phyloP scores from a whole-genome alignment of 2,888 invertebrate genomes.

The Lasioglossum lativentre region DNA sequence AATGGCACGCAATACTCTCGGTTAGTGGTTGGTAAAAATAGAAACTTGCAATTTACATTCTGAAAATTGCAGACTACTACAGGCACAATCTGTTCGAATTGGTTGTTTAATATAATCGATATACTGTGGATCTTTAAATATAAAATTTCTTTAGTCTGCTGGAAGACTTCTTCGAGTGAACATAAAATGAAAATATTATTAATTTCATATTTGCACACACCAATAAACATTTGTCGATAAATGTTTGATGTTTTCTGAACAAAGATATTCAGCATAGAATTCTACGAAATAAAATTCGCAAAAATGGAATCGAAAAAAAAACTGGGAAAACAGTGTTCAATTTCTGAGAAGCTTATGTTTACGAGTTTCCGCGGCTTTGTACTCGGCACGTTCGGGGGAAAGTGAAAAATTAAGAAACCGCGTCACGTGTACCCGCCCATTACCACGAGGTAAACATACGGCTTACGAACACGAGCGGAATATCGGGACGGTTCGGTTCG shows the following conservation, averaged over 20 bases:
- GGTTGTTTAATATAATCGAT: no score
- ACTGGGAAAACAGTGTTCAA: slow-evolving; percentile 35
- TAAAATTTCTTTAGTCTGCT: background rate
- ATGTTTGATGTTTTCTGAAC: background rate
- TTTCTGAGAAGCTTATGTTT: slow-evolving; percentile 60
- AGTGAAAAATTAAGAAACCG: slow-evolving; percentile 77
- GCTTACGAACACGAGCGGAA: slow-evolving; percentile 73
- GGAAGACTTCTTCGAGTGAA: accelerated
- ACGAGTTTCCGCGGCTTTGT: slow-evolving; percentile 30
- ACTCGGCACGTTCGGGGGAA: slow-evolving; percentile 40
- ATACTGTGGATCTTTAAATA: background rate
- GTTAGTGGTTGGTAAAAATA: no score
- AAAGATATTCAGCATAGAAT: background rate
- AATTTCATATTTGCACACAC: background rate
- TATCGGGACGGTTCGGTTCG: slow-evolving; percentile 56
- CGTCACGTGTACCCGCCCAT: slow-evolving; percentile 77
- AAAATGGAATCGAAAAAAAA: background rate
- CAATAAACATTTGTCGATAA: background rate
- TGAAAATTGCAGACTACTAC: no score
- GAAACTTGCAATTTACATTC: no score
- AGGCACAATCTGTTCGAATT: no score
- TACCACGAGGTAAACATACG: slow-evolving; percentile 77
- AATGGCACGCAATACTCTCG: no score
- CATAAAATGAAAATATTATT: background rate
- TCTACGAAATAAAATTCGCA: background rate